A percentile compares a stretch with the other conserved stretches of the same genome.
Evolutionary conservation across 2,113 vertebrate species (phyloP).

Genomic region (Scartelaos histophorus): DNA sequence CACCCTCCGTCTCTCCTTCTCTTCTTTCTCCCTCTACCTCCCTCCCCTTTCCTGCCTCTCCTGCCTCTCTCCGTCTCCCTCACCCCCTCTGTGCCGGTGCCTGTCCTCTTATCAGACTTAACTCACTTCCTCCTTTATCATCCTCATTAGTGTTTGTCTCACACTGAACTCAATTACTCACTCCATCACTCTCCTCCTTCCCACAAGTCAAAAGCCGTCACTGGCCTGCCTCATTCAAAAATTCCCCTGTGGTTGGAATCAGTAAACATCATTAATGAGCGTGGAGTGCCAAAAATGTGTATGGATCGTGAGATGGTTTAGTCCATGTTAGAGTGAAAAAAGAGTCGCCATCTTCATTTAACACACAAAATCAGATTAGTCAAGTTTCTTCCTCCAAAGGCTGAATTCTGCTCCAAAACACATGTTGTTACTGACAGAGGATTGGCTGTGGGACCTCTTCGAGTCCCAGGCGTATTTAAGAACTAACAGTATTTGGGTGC

Average conservation of each 20-base stretch:
- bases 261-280: conserved; percentile 25
- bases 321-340: no score
- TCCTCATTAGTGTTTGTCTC: conserved; percentile 62
- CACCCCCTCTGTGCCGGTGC: conserved; percentile 27
- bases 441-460: no score
- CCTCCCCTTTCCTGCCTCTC: neutral
- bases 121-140: conserved; percentile 59
- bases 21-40: neutral
- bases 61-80: conserved; percentile 19
- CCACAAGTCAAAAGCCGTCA: conserved; percentile 33
- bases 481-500: neutral
- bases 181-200: conserved; percentile 42
- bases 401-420: no score
- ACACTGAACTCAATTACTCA: conserved; percentile 61
- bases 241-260: conserved; percentile 19
- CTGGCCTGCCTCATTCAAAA: conserved; percentile 28
- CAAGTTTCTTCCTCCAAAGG: no score
- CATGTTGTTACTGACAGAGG: no score
- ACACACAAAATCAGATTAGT: no score
- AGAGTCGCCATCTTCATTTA: no score
- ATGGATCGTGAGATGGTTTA: neutral
- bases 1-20: no score
- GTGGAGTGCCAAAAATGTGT: conserved; percentile 9
- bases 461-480: no score
- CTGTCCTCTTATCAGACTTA: conserved; percentile 47